phyloP scores from a whole-genome alignment of 2,888 invertebrate genomes.

The Lasioglossum marginatum region DNA sequence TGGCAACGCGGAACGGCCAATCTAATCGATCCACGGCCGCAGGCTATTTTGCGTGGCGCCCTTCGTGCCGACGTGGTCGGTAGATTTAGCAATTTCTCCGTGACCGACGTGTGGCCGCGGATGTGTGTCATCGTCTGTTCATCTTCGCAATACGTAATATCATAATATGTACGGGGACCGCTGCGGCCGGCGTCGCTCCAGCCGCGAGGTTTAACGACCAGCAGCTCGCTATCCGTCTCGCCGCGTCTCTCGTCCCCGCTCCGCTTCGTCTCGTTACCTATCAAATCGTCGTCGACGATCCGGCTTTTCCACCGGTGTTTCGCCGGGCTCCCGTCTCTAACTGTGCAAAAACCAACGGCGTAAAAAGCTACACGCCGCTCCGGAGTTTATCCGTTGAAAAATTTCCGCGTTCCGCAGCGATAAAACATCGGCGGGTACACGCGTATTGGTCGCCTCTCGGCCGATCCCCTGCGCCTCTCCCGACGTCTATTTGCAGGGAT shows the following conservation, averaged over 20 bases:
- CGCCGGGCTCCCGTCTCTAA: slow-evolving; percentile 40
- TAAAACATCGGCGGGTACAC: slow-evolving; percentile 43
- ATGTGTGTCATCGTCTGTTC: slow-evolving; percentile 37
- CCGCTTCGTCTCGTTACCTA: neutral
- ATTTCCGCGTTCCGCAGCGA: slow-evolving; percentile 47
- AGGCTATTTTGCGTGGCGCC: slow-evolving; percentile 58
- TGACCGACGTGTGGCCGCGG: slow-evolving; percentile 37
- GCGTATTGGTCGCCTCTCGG: slow-evolving; percentile 46
- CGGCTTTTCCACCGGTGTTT: slow-evolving; percentile 13
- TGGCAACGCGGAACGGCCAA: slow-evolving; percentile 42
- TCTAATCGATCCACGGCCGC: slow-evolving; percentile 61
- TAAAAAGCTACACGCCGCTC: slow-evolving; percentile 44
- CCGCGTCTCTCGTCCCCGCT: neutral
- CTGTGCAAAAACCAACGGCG: slow-evolving; percentile 51
- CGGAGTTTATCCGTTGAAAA: slow-evolving; percentile 67
- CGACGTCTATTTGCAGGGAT: slow-evolving; percentile 66
- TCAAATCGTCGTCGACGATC: neutral
- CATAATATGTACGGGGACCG: slow-evolving; percentile 19
- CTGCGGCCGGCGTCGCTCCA: neutral
- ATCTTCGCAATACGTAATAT: slow-evolving; percentile 37
- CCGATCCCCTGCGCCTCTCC: slow-evolving; percentile 30
- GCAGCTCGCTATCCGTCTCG: neutral
- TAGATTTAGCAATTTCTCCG: slow-evolving; percentile 59
- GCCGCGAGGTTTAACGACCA: slow-evolving; percentile 6
- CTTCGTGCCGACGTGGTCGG: slow-evolving; percentile 28